Base-by-base conservation (phyloP, 1,140 invertebrate genomes). In the Carcinoscorpius rotundicauda region DNA sequence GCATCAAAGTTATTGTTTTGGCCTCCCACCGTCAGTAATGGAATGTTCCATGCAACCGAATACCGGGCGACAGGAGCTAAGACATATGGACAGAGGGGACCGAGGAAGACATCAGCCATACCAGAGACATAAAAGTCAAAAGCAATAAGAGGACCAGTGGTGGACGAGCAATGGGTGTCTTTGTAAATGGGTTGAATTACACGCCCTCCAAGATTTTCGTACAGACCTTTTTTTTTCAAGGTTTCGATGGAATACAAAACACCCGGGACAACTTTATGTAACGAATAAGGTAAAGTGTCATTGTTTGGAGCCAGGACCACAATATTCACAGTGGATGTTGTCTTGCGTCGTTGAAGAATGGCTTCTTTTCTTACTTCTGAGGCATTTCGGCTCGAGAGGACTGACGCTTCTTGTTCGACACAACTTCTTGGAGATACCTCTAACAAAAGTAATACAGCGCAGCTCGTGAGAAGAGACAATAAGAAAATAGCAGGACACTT, bases 21-120 rank as follows among this genome's bases (percentile, higher is more conserved):
- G 0, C 85, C 92, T 0, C 88, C 89, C 0, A 90, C 84, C 3
- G 91, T 93, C 5, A 97, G 75, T 2, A 96, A 84, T 0, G 93
- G 92, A 29, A 93, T 87, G 3, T 85, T 80, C 93, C 93, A 97
- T n/a, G 83, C 83, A 4, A 87, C 85, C 1, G 89, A 84, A 73
- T 93, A 94, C 9, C 92, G 80, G 1, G 89, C 87, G 3, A 97
- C 89, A 1, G 92, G 91, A 1, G 92, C 91, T 62, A 96, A 82
- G 4, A 89, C 89, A 76, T 93, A 96, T 71, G 93, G 90, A 76
- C 92, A 96, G 3, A 91, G 85, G 1, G 93, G 88, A 0, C 93
- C 93, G 71, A 96, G 82, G 73, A 95, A 91, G 1, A 87, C 89
- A 78, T 95, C 88, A 83, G 82, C 72, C 68, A 76, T 69, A 66